These are phyloP conservation scores for Ictalurus punctatus DNA, from an alignment of 2,113 vertebrate genomes.

Conservation along the genomic window DNA sequence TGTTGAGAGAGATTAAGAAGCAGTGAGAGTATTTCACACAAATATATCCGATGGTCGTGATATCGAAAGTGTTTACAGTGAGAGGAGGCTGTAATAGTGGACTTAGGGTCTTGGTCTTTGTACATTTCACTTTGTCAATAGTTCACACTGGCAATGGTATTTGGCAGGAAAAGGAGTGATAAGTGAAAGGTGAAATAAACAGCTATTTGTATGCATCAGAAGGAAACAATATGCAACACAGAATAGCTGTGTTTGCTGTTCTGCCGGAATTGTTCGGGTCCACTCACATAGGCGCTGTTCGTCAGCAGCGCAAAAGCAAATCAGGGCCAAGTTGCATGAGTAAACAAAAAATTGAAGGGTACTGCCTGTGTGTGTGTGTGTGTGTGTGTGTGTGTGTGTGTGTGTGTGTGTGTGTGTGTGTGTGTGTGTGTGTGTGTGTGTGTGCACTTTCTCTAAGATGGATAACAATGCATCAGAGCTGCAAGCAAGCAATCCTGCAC, in stretches of 20 bases:
- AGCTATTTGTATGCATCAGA: slow-evolving; percentile 69
- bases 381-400: not conserved
- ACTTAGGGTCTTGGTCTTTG: slow-evolving; percentile 49
- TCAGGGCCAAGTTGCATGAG: slow-evolving; percentile 41
- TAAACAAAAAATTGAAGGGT: slow-evolving; percentile 49
- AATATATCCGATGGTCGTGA: slow-evolving; percentile 40
- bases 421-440: slow-evolving; percentile 1
- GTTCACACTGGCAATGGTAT: slow-evolving; percentile 29
- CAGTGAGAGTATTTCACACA: slow-evolving; percentile 42
- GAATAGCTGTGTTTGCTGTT: slow-evolving; percentile 57
- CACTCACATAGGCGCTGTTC: slow-evolving; percentile 26
- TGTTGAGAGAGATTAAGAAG: not conserved
- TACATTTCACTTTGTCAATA: slow-evolving; percentile 52
- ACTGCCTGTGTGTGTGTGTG: slow-evolving; percentile 1
- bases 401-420: slow-evolving; percentile 7
- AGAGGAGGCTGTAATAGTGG: slow-evolving; percentile 40
- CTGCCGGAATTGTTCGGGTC: slow-evolving; percentile 28
- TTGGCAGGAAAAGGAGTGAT: slow-evolving; percentile 50
- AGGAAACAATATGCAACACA: slow-evolving; percentile 54
- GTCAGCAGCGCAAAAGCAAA: slow-evolving; percentile 15
- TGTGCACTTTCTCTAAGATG: not conserved
- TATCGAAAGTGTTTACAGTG: slow-evolving; percentile 30
- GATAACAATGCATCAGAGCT: slow-evolving; percentile 6
- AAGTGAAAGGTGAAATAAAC: slow-evolving; percentile 62
- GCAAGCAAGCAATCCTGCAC: not conserved